Percentiles rank a stretch among this genome's conserved stretches.
phyloP scores from a whole-genome alignment of 2,113 vertebrate genomes.

The Pampusana beccarii region DNA sequence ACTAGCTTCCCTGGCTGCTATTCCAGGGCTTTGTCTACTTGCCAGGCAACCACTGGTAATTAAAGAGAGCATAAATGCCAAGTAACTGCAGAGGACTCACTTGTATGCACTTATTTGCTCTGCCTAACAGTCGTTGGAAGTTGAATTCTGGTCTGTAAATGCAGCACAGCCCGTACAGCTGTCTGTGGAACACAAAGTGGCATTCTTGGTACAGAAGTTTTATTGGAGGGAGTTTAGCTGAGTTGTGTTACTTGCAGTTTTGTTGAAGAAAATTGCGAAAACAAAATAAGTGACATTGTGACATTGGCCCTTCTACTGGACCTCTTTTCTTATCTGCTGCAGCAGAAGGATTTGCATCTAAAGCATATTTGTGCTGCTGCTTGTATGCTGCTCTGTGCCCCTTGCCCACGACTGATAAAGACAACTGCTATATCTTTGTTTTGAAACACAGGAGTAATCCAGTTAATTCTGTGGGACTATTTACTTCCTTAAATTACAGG shows the following conservation, averaged over 20 bases:
- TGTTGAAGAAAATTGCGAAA: background rate
- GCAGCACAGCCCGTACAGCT: background rate
- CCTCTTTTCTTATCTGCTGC: background rate
- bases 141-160: background rate
- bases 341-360: background rate
- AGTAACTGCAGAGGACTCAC: background rate
- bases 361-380: background rate
- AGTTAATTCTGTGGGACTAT: background rate
- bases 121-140: background rate
- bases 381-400: background rate
- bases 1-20: background rate
- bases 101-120: background rate
- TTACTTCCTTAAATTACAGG: background rate
- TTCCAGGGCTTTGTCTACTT: background rate
- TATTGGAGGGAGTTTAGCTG: background rate
- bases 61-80: accelerated
- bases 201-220: background rate
- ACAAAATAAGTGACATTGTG: background rate
- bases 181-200: background rate
- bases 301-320: accelerated
- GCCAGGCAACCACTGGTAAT: background rate
- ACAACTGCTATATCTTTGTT: background rate
- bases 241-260: accelerated
- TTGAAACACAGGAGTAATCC: background rate
- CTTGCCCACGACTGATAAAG: background rate